These are phyloP conservation scores for Monochamus saltuarius DNA, from an alignment of 1,140 invertebrate species.

Conservation along the genomic window DNA sequence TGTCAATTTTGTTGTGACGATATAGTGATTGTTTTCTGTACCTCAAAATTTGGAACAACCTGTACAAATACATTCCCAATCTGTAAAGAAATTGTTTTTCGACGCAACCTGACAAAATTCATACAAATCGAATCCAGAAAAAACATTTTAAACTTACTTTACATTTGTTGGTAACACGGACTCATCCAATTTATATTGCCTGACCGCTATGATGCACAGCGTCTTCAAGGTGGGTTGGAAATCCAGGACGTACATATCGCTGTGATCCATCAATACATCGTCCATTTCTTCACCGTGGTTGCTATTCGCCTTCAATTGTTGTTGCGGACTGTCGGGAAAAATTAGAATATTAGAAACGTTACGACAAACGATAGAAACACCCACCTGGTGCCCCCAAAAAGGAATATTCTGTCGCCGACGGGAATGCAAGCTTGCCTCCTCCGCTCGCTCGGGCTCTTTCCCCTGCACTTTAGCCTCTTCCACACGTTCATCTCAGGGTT, in stretches of 20 bases:
- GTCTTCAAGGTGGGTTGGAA: slow-evolving; percentile 72
- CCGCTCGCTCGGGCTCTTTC: slow-evolving; percentile 65
- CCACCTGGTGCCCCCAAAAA: slow-evolving; percentile 86
- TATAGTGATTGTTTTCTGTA: too few relatives aligned
- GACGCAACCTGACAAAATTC: neutral
- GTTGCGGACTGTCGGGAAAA: slow-evolving; percentile 34
- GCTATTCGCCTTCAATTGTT: slow-evolving; percentile 15
- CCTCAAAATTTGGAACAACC: too few relatives aligned
- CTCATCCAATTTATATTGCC: slow-evolving; percentile 64
- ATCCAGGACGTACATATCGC: slow-evolving; percentile 76
- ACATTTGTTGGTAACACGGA: slow-evolving; percentile 63
- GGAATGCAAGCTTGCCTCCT: slow-evolving; percentile 78
- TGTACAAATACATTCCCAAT: too few relatives aligned
- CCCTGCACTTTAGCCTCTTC: slow-evolving; percentile 61
- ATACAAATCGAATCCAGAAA: slow-evolving; percentile 1
- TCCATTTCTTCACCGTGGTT: slow-evolving; percentile 18
- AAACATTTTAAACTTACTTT: slow-evolving; percentile 53
- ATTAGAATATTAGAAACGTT: slow-evolving; percentile 1
- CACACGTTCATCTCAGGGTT: slow-evolving; percentile 63
- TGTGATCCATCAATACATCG: slow-evolving; percentile 66
- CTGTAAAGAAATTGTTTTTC: too few relatives aligned
- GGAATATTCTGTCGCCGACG: slow-evolving; percentile 68
- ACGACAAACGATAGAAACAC: slow-evolving; percentile 9
- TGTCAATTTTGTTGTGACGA: too few relatives aligned
- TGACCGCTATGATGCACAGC: slow-evolving; percentile 63